A percentile compares a stretch with the other conserved stretches of the same genome.
Evolutionary conservation across 1,140 invertebrate genomes (phyloP).

Genomic region (Drosophila aff.): DNA sequence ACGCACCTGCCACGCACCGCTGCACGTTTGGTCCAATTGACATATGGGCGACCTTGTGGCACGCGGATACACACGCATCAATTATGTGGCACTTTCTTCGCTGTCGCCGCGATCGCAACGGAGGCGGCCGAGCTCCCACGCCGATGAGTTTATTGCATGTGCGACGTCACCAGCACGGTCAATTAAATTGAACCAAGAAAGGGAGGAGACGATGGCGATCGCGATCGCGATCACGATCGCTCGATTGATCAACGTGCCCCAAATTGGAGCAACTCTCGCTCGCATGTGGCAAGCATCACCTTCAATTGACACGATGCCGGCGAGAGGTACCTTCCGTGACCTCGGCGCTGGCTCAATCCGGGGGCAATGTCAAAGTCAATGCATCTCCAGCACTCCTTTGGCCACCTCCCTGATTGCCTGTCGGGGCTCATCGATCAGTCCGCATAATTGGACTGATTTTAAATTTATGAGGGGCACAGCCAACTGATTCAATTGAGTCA

Average conservation of each 20-base stretch:
- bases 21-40: constrained; percentile 30
- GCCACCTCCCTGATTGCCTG: constrained; percentile 1
- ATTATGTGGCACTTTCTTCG: constrained; percentile 72
- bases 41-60: constrained; percentile 40
- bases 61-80: constrained; percentile 61
- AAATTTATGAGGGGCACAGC: constrained; percentile 61
- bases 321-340: constrained; percentile 1
- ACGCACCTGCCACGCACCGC: constrained; percentile 44
- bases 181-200: constrained; percentile 72
- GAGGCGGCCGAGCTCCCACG: constrained; percentile 49
- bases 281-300: constrained; percentile 61
- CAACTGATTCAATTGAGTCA: constrained; percentile 74
- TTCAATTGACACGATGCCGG: constrained; percentile 40
- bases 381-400: constrained; percentile 17
- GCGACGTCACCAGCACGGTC: constrained; percentile 66
- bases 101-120: constrained; percentile 1
- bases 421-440: constrained; percentile 20
- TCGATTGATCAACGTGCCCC: constrained; percentile 59
- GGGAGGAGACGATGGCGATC: constrained; percentile 31
- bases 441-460: constrained; percentile 73
- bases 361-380: constrained; percentile 56
- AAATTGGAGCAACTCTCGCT: constrained; percentile 24
- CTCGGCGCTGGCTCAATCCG: constrained; percentile 32
- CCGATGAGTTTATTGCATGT: constrained; percentile 53
- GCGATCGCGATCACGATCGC: constrained; percentile 24